Percentiles rank a stretch among this genome's conserved stretches.
Evolutionary conservation across 2,113 vertebrate species (phyloP).

Genomic region (Dicentrarchus labrax): DNA sequence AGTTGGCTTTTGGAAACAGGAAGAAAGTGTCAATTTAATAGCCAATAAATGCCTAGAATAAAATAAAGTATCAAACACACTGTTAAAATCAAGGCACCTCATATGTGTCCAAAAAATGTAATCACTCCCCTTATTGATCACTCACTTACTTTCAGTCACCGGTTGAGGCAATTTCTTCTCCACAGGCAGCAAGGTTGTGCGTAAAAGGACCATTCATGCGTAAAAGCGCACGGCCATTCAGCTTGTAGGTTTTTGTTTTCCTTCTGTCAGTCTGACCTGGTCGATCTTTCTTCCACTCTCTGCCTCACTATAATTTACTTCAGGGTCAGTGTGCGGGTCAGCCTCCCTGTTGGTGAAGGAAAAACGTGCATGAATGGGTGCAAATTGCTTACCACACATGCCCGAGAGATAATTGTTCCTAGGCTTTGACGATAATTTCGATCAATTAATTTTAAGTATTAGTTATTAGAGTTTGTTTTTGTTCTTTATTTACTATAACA

Average conservation of each 20-base stretch:
- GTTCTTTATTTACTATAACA: background rate
- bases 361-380: conserved; percentile 27
- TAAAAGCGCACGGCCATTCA: conserved; percentile 61
- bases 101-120: background rate
- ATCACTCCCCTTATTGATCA: background rate
- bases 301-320: conserved; percentile 32
- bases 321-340: conserved; percentile 63
- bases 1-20: too few relatives aligned
- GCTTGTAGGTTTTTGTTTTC: conserved; percentile 41
- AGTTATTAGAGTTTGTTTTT: background rate
- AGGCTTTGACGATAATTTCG: background rate
- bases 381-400: conserved; percentile 25
- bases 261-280: conserved; percentile 3
- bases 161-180: background rate
- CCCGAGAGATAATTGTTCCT: background rate
- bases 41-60: too few relatives aligned
- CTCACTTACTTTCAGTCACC: background rate
- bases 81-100: background rate
- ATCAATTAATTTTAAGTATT: background rate
- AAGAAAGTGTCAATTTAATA: background rate
- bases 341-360: background rate
- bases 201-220: conserved; percentile 65
- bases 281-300: conserved; percentile 22
- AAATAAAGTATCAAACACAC: background rate
- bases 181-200: conserved; percentile 25